Evolutionary conservation across 2,888 invertebrate species (phyloP), one percentile per base, ranked within the genome.

Genomic region (Frankliniella fusca): DNA sequence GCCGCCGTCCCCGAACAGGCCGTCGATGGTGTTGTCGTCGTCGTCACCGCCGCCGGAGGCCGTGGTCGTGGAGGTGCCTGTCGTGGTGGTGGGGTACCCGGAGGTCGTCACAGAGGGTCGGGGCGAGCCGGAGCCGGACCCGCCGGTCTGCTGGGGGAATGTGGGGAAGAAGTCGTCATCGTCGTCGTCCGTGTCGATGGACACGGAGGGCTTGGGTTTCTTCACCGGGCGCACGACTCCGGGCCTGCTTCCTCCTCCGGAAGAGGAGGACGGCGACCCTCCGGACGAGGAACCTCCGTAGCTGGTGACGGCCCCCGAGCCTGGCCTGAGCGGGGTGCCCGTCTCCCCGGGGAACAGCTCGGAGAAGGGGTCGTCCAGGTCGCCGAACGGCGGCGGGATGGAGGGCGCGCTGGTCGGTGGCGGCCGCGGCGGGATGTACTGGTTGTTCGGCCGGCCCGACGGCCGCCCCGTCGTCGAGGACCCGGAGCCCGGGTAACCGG

Each of bases 141-240:
- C 61, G 15, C 61, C 61, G 61, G 20, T 18, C 61, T 61, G 61
- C 61, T 61, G 61, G 15, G 61, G 61, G 61, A 61, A 61, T n/a
- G 11, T 7, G 61, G 61, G 18, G 82, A 84, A 84, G n/a, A 84
- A 48, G 54, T 82, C 83, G 76, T 83, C 83, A n/a, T 83, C 83
- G 48, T 65, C 38, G 76, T 38, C 82, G 18, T 27, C 80, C n/a
- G 48, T 70, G 54, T 70, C 81, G 11, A n/a, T 48, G 48, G 54
- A 80, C 48, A 80, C 48, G 81, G 82, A 83, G 82, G 81, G 23
- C 70, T 82, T 81, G 50, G 83, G 79, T 49, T 82, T 76, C 80
- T 80, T 48, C 50, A 81, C 80, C 28, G 76, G n/a, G 23, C 54
- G 70, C 80, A 81, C 49, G 79, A 54, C 28, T 61, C 80, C 54